These are phyloP conservation scores for Nothocercus julius DNA, from an alignment of 2,113 vertebrate species.

Conservation along the genomic window DNA sequence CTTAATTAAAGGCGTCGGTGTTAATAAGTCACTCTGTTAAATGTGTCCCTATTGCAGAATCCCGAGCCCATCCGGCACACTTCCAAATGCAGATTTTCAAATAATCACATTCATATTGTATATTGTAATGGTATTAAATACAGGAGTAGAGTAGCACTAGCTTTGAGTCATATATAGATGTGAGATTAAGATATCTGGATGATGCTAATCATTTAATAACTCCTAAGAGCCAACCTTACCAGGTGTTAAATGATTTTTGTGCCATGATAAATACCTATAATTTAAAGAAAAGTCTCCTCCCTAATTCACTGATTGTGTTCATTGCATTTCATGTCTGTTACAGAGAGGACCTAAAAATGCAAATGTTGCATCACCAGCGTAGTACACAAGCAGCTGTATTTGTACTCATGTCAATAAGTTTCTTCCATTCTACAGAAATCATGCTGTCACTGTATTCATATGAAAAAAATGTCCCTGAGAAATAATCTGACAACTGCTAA, in stretches of 20 bases:
- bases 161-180: neutral
- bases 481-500: constrained; percentile 15
- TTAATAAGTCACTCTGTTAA: no score
- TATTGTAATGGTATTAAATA: neutral
- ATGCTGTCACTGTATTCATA: neutral
- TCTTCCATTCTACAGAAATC: neutral
- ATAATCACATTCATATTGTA: neutral
- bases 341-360: neutral
- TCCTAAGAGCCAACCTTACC: neutral
- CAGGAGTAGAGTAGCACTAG: neutral
- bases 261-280: neutral
- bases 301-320: neutral
- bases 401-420: neutral
- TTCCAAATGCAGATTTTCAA: neutral
- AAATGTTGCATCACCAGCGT: neutral
- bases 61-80: no score
- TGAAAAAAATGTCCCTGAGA: neutral
- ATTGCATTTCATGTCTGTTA: neutral
- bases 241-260: neutral
- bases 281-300: neutral
- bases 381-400: neutral
- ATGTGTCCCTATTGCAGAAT: no score
- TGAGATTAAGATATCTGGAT: neutral
- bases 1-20: no score
- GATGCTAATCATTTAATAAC: neutral